phyloP scores from a whole-genome alignment of 1,140 invertebrate genomes.

The Zophobas morio region DNA sequence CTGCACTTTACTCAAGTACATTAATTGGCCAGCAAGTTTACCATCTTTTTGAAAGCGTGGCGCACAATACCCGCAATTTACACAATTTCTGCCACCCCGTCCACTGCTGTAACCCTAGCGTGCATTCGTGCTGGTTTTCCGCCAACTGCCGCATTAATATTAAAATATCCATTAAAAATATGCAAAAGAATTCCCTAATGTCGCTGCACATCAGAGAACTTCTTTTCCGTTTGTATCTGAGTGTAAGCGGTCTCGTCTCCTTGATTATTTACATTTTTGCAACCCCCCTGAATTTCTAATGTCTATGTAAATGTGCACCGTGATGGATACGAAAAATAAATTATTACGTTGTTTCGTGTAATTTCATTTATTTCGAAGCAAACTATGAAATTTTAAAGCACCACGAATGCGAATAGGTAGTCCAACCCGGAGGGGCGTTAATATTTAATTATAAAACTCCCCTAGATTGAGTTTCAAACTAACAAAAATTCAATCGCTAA shows the following conservation, averaged over 20 bases:
- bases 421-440: background rate
- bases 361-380: slow-evolving; percentile 38
- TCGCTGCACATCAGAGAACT: slow-evolving; percentile 46
- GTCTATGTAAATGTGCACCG: slow-evolving; percentile 48
- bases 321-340: slow-evolving; percentile 48
- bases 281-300: slow-evolving; percentile 48
- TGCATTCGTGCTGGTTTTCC: slow-evolving; percentile 38
- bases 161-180: slow-evolving; percentile 51
- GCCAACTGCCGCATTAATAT: slow-evolving; percentile 45
- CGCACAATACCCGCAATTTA: slow-evolving; percentile 14
- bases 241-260: slow-evolving; percentile 27
- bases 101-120: slow-evolving; percentile 22
- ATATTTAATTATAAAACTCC: slow-evolving; percentile 35
- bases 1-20: too few species aligned
- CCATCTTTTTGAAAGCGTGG: slow-evolving; percentile 8
- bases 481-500: background rate
- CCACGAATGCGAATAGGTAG: slow-evolving; percentile 5
- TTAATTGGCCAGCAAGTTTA: background rate
- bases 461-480: slow-evolving; percentile 11
- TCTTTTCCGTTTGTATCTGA: slow-evolving; percentile 47
- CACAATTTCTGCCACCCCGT: slow-evolving; percentile 13
- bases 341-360: slow-evolving; percentile 23
- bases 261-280: slow-evolving; percentile 53
- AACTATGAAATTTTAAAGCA: slow-evolving; percentile 45
- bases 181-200: slow-evolving; percentile 50